phyloP scores from a whole-genome alignment of 2,113 vertebrate species.

The Raja brachyura region DNA sequence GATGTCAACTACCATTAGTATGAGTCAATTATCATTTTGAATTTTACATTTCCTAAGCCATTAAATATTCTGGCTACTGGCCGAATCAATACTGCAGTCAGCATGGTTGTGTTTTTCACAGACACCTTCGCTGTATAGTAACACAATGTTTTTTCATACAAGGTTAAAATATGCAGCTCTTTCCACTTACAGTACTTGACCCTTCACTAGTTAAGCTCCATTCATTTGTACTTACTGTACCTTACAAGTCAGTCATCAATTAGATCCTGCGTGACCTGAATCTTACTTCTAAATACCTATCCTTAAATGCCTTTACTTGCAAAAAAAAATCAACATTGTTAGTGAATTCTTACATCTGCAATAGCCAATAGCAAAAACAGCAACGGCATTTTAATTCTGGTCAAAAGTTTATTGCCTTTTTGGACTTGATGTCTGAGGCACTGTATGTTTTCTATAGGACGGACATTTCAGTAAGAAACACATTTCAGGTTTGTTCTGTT shows the following conservation, averaged over 20 bases:
- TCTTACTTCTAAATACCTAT: neutral
- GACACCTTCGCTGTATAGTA: neutral
- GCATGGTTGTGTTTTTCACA: neutral
- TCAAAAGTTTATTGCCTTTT: neutral
- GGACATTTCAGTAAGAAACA: neutral
- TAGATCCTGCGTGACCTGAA: neutral
- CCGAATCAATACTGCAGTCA: neutral
- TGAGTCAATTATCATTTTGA: neutral
- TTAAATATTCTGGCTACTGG: neutral
- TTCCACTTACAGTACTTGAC: neutral
- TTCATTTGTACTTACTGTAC: neutral
- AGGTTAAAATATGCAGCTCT: neutral
- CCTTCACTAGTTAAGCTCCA: neutral
- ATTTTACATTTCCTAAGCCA: neutral
- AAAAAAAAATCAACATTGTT: neutral
- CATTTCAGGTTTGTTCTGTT: neutral
- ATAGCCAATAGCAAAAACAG: neutral
- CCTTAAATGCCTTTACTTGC: neutral
- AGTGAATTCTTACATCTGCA: neutral
- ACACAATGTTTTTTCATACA: neutral
- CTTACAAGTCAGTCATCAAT: neutral
- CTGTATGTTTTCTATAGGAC: neutral
- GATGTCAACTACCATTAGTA: neutral
- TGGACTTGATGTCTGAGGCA: slow-evolving; percentile 11
- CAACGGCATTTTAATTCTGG: neutral